Evolutionary conservation across 2,113 vertebrate species (phyloP).

Genomic region (Dendropsophus ebraccatus): DNA sequence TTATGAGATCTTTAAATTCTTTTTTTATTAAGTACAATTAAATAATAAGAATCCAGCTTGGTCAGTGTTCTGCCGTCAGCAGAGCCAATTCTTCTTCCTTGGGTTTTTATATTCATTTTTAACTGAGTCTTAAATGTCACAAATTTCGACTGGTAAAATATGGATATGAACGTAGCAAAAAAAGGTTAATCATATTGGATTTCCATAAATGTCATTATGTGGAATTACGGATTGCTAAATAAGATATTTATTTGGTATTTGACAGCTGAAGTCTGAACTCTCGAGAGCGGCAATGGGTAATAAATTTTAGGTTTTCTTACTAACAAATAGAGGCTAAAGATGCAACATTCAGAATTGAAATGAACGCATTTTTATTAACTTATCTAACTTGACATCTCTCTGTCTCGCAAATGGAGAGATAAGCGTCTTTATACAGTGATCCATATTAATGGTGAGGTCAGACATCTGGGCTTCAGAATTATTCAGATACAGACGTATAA

Average conservation of each 20-base stretch:
- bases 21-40: not conserved
- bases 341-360: conserved; percentile 27
- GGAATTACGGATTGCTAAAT: conserved; percentile 48
- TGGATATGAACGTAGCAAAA: conserved; percentile 49
- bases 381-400: conserved; percentile 28
- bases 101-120: conserved; percentile 42
- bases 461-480: not conserved
- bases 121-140: conserved; percentile 44
- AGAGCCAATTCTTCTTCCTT: not conserved
- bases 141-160: conserved; percentile 53
- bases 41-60: not conserved
- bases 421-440: not conserved
- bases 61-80: not conserved
- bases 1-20: not conserved
- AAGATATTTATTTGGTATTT: conserved; percentile 58
- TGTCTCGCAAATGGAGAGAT: not conserved
- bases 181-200: conserved; percentile 58
- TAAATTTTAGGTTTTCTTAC: conserved; percentile 19
- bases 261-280: conserved; percentile 37
- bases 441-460: conserved; percentile 13
- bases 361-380: conserved; percentile 33
- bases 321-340: conserved; percentile 36
- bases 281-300: conserved; percentile 13
- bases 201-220: conserved; percentile 56
- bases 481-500: not conserved